These are phyloP conservation scores for Anableps anableps DNA, from an alignment of 2,797 vertebrate genomes.

Conservation along the genomic window DNA sequence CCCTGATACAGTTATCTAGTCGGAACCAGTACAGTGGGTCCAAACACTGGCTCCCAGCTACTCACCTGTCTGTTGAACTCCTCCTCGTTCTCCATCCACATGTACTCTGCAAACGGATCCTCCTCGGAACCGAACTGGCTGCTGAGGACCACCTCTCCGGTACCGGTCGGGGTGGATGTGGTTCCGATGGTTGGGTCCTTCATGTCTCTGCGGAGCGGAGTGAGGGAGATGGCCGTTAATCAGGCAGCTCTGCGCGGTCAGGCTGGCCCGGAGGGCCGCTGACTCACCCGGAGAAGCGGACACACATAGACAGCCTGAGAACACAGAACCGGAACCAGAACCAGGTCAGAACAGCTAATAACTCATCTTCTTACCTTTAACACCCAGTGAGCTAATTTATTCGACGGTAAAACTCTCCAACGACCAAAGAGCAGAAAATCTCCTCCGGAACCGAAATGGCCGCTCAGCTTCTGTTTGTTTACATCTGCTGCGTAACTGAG, in stretches of 20 bases:
- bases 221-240: neutral
- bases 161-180: slow-evolving; percentile 82
- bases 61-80: slow-evolving; percentile 91
- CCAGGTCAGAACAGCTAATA: fast-evolving
- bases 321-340: neutral
- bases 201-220: slow-evolving; percentile 55
- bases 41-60: neutral
- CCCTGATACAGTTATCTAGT: too few relatives aligned
- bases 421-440: slow-evolving; percentile 1
- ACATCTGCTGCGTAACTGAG: slow-evolving; percentile 54
- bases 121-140: slow-evolving; percentile 86
- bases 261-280: slow-evolving; percentile 29
- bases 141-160: slow-evolving; percentile 85
- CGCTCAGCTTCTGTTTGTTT: slow-evolving; percentile 71
- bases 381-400: slow-evolving; percentile 6
- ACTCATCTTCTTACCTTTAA: neutral
- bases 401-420: neutral
- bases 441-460: slow-evolving; percentile 60
- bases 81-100: slow-evolving; percentile 97
- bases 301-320: neutral
- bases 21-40: neutral
- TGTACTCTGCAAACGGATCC: slow-evolving; percentile 92
- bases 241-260: neutral
- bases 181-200: slow-evolving; percentile 88
- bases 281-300: slow-evolving; percentile 15